Percentiles rank a stretch among this genome's conserved stretches.
phyloP scores from a whole-genome alignment of 2,113 vertebrate species.

The Tympanuchus pallidicinctus region DNA sequence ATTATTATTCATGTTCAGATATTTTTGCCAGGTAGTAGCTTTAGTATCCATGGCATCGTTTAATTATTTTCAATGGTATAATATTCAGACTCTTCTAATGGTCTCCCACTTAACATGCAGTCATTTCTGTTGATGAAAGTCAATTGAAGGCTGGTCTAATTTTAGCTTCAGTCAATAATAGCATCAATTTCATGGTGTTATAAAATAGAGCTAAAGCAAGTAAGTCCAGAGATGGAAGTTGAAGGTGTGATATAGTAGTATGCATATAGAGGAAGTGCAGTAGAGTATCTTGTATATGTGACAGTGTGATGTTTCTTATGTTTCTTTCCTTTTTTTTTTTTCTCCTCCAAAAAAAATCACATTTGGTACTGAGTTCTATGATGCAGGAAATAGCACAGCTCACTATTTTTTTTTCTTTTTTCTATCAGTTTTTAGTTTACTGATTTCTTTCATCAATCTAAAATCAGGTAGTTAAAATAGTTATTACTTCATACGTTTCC shows the following conservation, averaged over 20 bases:
- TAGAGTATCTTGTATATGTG: fast-evolving
- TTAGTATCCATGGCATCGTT: background rate
- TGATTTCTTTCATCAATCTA: background rate
- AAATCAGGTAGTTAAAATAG: background rate
- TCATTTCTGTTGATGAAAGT: background rate
- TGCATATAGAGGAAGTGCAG: background rate
- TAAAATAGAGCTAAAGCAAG: background rate
- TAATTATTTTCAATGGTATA: background rate
- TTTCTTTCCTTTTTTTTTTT: background rate
- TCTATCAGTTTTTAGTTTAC: background rate
- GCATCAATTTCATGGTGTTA: background rate
- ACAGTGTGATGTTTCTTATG: background rate
- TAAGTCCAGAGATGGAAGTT: background rate
- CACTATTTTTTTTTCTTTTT: background rate
- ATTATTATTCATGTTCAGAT: background rate
- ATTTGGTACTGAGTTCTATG: background rate
- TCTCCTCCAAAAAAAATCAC: background rate
- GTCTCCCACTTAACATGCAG: background rate
- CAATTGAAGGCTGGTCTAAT: background rate
- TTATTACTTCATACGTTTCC: background rate
- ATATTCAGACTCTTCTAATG: background rate
- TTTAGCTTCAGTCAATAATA: background rate
- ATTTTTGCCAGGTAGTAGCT: background rate
- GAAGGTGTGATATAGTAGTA: background rate
- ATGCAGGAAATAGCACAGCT: background rate